Evolutionary conservation across 2,888 invertebrate genomes (phyloP), one percentile per base, ranked within the genome.

Genomic region (Meloe dianella): DNA sequence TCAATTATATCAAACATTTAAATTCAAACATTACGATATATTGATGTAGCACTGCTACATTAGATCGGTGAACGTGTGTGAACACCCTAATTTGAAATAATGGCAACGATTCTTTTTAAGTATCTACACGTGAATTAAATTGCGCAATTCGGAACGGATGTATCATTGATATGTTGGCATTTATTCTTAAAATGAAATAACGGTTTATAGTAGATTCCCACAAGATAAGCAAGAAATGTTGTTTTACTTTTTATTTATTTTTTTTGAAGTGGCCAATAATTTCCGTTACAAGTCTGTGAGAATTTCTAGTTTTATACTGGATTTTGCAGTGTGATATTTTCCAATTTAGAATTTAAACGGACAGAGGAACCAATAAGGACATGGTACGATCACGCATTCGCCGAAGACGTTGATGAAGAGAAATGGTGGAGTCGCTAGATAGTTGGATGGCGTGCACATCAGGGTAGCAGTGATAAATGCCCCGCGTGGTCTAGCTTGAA

Each of bases 371-470:
- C 79, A 81, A 81, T 80, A 79, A 81, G 78, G 79, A 81, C 77
- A 78, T 77, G 74, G 77, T 74, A 78, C 75, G 79, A 80, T 79
- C 80, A 81, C 81, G 81, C 78, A 80, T 78, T 78, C 72, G 76
- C 67, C 71, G 63, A 69, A 68, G 79, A 79, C 79, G 73, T 75
- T 83, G 82, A 83, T 83, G 81, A 82, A 83, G 83, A 83, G 79
- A 81, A 82, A 82, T 80, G 79, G 80, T 74, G 74, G 70, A 75
- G 73, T 74, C 74, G 77, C 72, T 75, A 74, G 74, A 74, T 71
- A 68, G 68, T 69, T 73, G 73, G 74, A 73, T 75, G 74, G 73
- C 75, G 76, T 73, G 69, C 72, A 69, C 73, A 75, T 74, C 75
- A 71, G 69, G 76, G 75, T 60, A 57, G 60, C 74, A 74, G 78